A percentile compares a stretch with the other conserved stretches of the same genome.
Evolutionary conservation across 2,888 invertebrate species (phyloP).

Genomic region (Monoplex corrugatus): DNA sequence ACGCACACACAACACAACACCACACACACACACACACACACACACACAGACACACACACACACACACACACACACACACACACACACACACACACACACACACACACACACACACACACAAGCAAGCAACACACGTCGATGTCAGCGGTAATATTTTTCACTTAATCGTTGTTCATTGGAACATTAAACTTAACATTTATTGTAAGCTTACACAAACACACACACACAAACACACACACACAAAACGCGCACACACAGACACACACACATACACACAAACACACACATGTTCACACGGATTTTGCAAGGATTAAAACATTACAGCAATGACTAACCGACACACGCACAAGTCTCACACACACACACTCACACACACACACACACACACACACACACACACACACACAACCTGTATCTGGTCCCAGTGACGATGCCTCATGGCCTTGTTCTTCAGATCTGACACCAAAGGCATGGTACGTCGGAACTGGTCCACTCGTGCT

Average conservation of each 20-base stretch:
- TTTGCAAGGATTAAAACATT: too few species aligned
- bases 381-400: constrained; percentile 23
- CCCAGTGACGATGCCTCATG: constrained; percentile 93
- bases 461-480: constrained; percentile 91
- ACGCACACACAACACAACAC: not conserved
- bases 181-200: too few species aligned
- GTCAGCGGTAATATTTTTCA: too few species aligned
- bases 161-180: too few species aligned
- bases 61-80: not conserved
- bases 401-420: constrained; percentile 85
- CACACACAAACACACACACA: not conserved
- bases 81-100: not conserved
- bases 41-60: not conserved
- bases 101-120: not conserved
- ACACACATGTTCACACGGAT: too few species aligned
- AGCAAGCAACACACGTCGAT: too few species aligned
- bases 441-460: constrained; percentile 92
- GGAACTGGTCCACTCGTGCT: constrained; percentile 89
- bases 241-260: not conserved
- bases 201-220: too few species aligned
- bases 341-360: not conserved
- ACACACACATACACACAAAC: not conserved
- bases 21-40: not conserved
- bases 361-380: not conserved
- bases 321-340: too few species aligned